A percentile compares a stretch with the other conserved stretches of the same genome.
Evolutionary conservation across 2,888 invertebrate genomes (phyloP).

Genomic region (Zhuqinia jingwanae): DNA sequence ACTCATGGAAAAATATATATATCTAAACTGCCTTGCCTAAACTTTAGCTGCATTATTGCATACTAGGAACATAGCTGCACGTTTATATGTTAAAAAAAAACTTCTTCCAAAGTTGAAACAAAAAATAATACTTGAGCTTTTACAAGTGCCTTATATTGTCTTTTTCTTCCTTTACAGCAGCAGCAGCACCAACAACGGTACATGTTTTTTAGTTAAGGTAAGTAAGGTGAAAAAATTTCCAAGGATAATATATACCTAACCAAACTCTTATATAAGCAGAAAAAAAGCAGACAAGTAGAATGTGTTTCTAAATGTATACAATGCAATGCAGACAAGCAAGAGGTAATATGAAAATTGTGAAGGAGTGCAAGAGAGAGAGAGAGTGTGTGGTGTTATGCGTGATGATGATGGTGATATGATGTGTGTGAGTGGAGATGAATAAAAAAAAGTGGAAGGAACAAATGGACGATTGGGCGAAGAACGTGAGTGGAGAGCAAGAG

Average conservation of each 20-base stretch:
- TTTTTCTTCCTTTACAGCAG: conserved; percentile 23
- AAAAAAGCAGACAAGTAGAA: conserved; percentile 10
- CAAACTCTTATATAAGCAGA: conserved; percentile 5
- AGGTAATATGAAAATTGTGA: conserved; percentile 38
- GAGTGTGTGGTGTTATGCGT: conserved; percentile 62
- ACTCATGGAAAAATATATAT: conserved; percentile 49
- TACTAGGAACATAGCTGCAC: conserved; percentile 16
- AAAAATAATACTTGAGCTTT: conserved; percentile 17
- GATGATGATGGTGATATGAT: conserved; percentile 24
- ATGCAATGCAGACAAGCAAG: conserved; percentile 3
- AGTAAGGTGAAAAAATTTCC: background rate
- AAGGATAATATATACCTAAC: background rate
- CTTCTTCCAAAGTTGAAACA: conserved; percentile 22
- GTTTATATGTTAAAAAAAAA: no score
- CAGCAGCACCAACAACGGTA: conserved; percentile 8
- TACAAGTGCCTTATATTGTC: conserved; percentile 21
- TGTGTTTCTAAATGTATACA: conserved; percentile 46
- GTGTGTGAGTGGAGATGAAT: conserved; percentile 44
- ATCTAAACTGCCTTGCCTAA: background rate
- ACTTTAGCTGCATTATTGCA: background rate
- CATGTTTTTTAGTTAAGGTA: conserved; percentile 31
- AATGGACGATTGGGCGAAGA: conserved; percentile 69
- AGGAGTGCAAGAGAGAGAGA: conserved; percentile 31
- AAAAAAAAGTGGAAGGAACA: conserved; percentile 49
- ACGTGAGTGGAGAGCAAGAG: conserved; percentile 64